Evolutionary conservation across 1,140 invertebrate genomes (phyloP), one percentile per base, ranked within the genome.

Genomic region (Sitobion miscanthi): DNA sequence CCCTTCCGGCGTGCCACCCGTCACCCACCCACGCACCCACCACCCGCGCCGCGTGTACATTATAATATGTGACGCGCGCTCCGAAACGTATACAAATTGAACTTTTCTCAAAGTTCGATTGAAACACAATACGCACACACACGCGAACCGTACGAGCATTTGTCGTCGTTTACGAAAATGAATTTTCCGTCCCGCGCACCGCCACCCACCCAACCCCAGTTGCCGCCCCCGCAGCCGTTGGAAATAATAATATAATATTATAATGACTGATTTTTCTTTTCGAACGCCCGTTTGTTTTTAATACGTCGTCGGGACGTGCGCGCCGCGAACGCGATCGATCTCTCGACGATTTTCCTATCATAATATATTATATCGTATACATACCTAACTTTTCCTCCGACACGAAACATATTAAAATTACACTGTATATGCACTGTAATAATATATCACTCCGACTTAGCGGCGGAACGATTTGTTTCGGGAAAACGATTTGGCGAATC

Each of bases 21-120:
- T 2, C 38, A 38, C 38, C 38, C 52, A 5, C 25, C 7, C 38
- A 38, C 38, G 35, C 35, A 35, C 11, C 52, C 49, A 1, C 6
- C 30, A 8, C 17, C 14, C 21, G 17, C 89, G 38, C 1, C n/a
- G 5, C 35, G 20, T 54, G 20, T 30, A 47, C 47, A 77, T 90
- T 38, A 69, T 69, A 23, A 77, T n/a, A 17, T 77, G 62, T n/a
- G 62, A n/a, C 30, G 30, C 62, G 62, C 62, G 62, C 62, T 30
- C 9, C 52, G 35, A 30, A 23, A 20, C 21, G 52, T 77, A 77
- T 54, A 54, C 88, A 89, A 89, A 89, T 89, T 89, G 89, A 90
- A 90, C 89, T 90, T 90, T 90, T 38, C 30, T n/a, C 89, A 30
- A 69, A 90, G 89, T 90, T 69, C 52, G 57, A 90, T 69, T 90